Conservation (phyloP, 2,797 vertebrate species). For the Falco peregrinus region DNA sequence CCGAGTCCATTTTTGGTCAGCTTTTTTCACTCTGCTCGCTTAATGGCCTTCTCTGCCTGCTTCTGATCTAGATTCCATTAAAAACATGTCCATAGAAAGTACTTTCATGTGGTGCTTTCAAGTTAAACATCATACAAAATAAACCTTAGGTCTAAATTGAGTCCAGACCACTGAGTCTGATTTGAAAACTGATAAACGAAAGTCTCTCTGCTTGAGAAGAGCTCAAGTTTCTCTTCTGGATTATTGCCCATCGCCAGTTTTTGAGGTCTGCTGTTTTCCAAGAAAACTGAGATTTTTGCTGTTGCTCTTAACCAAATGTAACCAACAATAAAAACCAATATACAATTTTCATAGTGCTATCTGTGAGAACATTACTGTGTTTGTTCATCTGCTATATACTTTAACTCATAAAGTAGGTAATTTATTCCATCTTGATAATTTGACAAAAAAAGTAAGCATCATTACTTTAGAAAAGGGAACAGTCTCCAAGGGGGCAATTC, state of each 20-base stretch:
- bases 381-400: background rate
- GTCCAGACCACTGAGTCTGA: slow-evolving; percentile 36
- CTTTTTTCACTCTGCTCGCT: background rate
- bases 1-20: background rate
- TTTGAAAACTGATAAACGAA: slow-evolving; percentile 44
- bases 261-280: slow-evolving; percentile 5
- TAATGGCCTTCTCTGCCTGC: slow-evolving; percentile 29
- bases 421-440: background rate
- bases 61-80: slow-evolving; percentile 60
- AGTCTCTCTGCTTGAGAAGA: slow-evolving; percentile 11
- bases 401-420: background rate
- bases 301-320: slow-evolving; percentile 13
- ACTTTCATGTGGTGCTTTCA: slow-evolving; percentile 52
- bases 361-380: background rate
- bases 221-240: slow-evolving; percentile 41
- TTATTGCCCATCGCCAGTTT: slow-evolving; percentile 32
- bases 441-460: background rate
- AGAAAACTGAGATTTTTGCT: background rate
- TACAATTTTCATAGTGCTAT: background rate
- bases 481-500: background rate
- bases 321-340: background rate
- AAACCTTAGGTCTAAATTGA: slow-evolving; percentile 49
- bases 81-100: background rate
- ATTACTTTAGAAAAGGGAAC: background rate
- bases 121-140: slow-evolving; percentile 31